Conservation (phyloP, 2,797 vertebrate species). For the Lates japonicus region DNA sequence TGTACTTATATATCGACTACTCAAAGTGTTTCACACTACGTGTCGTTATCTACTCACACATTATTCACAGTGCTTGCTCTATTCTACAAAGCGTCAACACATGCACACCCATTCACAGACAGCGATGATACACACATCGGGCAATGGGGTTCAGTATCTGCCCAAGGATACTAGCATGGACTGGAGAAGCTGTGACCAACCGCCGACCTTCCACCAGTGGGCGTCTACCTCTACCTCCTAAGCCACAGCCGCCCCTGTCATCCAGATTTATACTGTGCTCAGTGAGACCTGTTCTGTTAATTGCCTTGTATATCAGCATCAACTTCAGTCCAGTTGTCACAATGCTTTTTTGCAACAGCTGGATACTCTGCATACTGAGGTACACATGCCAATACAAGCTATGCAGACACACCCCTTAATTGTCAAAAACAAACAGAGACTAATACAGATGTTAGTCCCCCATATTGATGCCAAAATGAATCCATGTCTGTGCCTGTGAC, state of each 20-base stretch:
- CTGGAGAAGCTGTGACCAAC: no score
- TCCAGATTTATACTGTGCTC: background rate
- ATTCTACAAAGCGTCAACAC: no score
- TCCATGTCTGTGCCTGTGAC: constrained; percentile 7
- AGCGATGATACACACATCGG: no score
- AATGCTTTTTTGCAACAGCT: background rate
- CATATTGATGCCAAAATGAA: background rate
- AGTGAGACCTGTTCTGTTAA: background rate
- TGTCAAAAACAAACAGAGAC: background rate
- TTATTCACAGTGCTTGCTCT: no score
- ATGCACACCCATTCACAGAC: no score
- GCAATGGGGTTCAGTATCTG: no score
- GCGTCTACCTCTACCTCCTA: no score
- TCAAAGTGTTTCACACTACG: no score
- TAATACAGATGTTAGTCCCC: background rate
- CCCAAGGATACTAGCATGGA: no score
- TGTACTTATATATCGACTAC: no score
- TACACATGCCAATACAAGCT: background rate
- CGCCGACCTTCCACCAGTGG: no score
- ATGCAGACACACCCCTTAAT: background rate
- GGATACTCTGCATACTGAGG: constrained; percentile 4
- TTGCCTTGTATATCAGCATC: background rate
- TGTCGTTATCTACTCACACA: no score
- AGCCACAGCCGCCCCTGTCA: background rate
- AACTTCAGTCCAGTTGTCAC: background rate